Base-by-base conservation (phyloP, 1,140 invertebrate species). In the Chlorops oryzae region DNA sequence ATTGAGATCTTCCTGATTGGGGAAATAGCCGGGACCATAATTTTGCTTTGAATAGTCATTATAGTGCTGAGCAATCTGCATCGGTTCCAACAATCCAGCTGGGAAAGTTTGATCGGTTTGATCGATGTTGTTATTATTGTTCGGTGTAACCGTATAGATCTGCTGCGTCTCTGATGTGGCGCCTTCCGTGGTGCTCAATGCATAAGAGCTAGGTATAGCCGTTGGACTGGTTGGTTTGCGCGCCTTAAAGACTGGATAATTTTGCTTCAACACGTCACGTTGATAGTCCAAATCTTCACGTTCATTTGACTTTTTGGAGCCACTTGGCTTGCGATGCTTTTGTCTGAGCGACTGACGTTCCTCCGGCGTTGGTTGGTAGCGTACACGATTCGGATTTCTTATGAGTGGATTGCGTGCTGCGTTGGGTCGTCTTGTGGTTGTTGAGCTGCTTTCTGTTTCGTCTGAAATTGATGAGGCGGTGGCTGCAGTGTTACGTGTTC, bases 191-290 rank as follows among this genome's bases (percentile, higher is more conserved):
- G 52, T 58, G 27, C 35, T 54, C 13, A 65, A 54, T 27, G 47
- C 55, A 13, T 69, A 69, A 13, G 65, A 61, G 41, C 59, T 66
- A 37, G 67, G 67, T 32, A 65, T 70, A 17, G 66, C 66, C 2
- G 67, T 70, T 23, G 66, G 66, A 5, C 65, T 67, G 2, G 65
- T 69, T 27, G 62, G 62, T 0, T 57, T 63, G 6, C 62, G 50
- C 3, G 63, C 42, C 46, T 62, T 69, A 22, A 71, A 65, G 0
- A 71, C 76, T 6, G 79, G 79, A 54, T 80, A 80, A 53, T 80
- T 80, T 59, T 80, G 79, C 56, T 80, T 79, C 10, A 80, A 61
- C 10, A 80, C 76, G 62, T 80, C 79, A 50, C 79, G 69, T 63
- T 80, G 78, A 57, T 80, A 80, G 3, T 79, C 79, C 51, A 80